These are phyloP conservation scores for Trachelus tabidus DNA, from an alignment of 2,888 invertebrate species.

Conservation along the genomic window DNA sequence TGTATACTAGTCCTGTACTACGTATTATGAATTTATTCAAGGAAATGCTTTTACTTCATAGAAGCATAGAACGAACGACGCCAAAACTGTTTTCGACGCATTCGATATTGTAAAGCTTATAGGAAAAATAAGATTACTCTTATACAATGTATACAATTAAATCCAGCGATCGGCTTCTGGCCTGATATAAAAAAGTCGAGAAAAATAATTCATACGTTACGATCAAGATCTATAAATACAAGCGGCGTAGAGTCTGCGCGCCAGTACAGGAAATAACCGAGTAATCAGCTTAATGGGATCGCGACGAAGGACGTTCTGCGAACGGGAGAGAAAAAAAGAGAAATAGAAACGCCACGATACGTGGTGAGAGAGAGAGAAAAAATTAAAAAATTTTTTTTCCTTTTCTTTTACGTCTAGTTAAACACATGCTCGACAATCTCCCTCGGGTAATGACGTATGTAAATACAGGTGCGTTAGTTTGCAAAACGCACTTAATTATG, in stretches of 20 bases:
- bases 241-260: background rate
- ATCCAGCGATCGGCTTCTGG: too few relatives aligned
- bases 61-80: background rate
- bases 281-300: background rate
- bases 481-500: background rate
- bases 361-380: background rate
- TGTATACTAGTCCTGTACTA: too few relatives aligned
- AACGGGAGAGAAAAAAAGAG: slow-evolving; percentile 8
- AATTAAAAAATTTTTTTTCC: background rate
- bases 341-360: background rate
- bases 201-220: background rate
- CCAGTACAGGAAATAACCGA: background rate
- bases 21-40: too few relatives aligned
- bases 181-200: background rate
- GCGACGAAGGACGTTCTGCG: slow-evolving; percentile 11
- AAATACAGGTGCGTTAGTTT: background rate
- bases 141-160: background rate
- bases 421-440: background rate
- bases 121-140: background rate
- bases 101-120: too few relatives aligned
- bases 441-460: background rate
- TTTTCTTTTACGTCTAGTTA: background rate
- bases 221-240: background rate
- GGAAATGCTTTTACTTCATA: background rate
- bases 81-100: background rate